Conservation (phyloP, 2,797 vertebrate species). For the Macroramphosus scolopax region DNA sequence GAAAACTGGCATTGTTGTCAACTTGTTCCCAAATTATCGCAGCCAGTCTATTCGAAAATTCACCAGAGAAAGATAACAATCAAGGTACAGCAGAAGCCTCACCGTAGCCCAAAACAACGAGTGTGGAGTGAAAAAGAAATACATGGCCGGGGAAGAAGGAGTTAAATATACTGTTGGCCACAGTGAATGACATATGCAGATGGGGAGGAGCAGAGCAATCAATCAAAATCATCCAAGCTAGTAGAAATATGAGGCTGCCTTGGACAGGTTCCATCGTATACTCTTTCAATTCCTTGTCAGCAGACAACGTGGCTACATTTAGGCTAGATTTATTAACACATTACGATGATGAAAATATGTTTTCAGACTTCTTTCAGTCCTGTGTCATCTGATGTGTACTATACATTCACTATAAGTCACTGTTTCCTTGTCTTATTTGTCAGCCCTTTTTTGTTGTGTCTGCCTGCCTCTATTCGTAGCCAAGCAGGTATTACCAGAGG, state of each 20-base stretch:
- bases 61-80: constrained; percentile 11
- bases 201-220: constrained; percentile 17
- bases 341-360: too few species aligned
- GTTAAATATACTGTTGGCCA: constrained; percentile 2
- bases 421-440: constrained; percentile 17
- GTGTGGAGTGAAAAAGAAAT: background rate
- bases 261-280: constrained; percentile 41
- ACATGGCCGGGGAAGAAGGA: background rate
- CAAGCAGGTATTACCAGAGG: constrained; percentile 61
- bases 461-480: constrained; percentile 26
- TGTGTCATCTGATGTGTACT: too few species aligned
- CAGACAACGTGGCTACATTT: too few species aligned
- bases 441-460: constrained; percentile 25
- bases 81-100: constrained; percentile 7
- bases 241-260: constrained; percentile 45
- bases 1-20: constrained; percentile 38
- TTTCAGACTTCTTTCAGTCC: too few species aligned
- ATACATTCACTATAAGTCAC: too few species aligned
- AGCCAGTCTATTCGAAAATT: constrained; percentile 19
- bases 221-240: constrained; percentile 41
- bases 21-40: constrained; percentile 23
- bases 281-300: too few species aligned
- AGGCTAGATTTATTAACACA: too few species aligned
- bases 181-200: constrained; percentile 27
- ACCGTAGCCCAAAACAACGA: too few species aligned